phyloP scores from a whole-genome alignment of 2,797 vertebrate genomes.

The Menidia menidia region DNA sequence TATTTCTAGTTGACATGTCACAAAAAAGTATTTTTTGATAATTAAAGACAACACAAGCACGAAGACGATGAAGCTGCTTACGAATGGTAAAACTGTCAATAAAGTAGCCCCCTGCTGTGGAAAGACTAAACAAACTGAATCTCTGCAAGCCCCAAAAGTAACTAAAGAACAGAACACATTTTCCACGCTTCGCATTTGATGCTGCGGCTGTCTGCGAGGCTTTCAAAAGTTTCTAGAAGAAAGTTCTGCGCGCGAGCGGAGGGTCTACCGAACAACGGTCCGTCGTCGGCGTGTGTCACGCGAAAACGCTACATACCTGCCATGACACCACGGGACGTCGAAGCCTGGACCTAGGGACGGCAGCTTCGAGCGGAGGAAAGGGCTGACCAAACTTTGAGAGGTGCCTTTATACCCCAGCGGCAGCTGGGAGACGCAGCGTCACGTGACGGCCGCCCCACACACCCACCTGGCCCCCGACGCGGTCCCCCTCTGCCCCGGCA shows the following conservation, averaged over 20 bases:
- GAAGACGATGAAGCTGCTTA: no score
- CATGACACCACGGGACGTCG: conserved; percentile 70
- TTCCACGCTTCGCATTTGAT: neutral
- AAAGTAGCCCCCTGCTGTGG: no score
- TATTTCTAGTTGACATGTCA: no score
- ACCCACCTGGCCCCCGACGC: conserved; percentile 52
- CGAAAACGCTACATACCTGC: conserved; percentile 74
- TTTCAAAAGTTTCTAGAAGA: neutral
- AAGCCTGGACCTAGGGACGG: conserved; percentile 48
- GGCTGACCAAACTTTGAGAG: conserved; percentile 39
- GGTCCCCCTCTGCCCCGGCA: conserved; percentile 19
- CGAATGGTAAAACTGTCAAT: no score
- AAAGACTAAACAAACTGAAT: no score
- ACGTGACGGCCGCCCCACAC: conserved; percentile 72
- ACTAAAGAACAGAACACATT: no score
- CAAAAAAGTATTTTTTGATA: no score
- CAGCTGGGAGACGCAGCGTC: conserved; percentile 54
- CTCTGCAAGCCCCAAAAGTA: no score
- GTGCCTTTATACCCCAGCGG: conserved; percentile 76
- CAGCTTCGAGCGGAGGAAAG: conserved; percentile 51
- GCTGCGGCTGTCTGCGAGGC: neutral
- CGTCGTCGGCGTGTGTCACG: neutral
- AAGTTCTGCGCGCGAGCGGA: neutral
- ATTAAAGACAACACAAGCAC: no score
- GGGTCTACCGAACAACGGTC: accelerated